Conservation (phyloP, 1,140 invertebrate species). For the Diploscapter pachys region DNA sequence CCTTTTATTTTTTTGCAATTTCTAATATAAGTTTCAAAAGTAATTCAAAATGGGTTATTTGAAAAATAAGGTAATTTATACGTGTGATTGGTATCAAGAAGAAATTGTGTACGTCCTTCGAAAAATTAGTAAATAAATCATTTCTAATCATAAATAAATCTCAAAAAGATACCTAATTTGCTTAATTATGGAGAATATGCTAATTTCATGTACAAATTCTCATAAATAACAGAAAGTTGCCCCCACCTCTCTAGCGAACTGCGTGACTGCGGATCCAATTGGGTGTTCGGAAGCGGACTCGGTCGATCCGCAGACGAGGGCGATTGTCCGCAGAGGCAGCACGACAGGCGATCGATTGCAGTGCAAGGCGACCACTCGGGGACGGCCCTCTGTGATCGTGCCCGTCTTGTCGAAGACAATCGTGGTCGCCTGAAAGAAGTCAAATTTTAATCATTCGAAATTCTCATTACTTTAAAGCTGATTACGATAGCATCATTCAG, state of each 20-base stretch:
- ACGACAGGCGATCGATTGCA: conserved; percentile 70
- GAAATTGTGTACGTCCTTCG: too few species aligned
- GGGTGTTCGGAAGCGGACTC: conserved; percentile 95
- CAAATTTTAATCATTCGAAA: neutral
- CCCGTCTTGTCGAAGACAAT: conserved; percentile 99
- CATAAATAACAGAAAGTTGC: neutral
- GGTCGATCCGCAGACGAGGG: conserved; percentile 73
- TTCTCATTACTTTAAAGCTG: too few species aligned
- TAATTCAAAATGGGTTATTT: neutral
- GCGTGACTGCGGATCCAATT: conserved; percentile 86
- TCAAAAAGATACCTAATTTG: conserved; percentile 7
- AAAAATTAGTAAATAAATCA: neutral
- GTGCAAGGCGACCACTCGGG: conserved; percentile 74
- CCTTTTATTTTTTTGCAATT: neutral
- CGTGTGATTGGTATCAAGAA: neutral
- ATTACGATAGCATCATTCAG: too few species aligned
- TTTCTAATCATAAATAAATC: neutral
- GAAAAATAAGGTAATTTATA: neutral
- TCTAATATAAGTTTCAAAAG: neutral
- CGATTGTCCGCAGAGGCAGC: conserved; percentile 11
- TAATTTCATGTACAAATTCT: neutral
- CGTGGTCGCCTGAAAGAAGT: conserved; percentile 71
- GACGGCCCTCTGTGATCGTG: conserved; percentile 86
- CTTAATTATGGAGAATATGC: neutral
- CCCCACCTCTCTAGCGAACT: conserved; percentile 75